Evolutionary conservation across 2,113 vertebrate species (phyloP).

Genomic region (Mola mola): DNA sequence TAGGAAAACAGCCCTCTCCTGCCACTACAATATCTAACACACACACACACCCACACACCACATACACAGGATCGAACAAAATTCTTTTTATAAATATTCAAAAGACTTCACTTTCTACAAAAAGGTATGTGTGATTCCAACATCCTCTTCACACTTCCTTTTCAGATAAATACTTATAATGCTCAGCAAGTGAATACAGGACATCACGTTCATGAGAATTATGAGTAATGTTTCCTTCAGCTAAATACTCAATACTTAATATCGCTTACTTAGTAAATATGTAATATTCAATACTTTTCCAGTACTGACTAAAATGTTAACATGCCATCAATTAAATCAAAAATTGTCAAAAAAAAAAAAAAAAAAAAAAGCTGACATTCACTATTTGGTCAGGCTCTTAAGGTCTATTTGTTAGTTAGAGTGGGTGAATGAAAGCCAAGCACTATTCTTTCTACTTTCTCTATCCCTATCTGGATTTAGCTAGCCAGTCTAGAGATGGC

Average conservation of each 20-base stretch:
- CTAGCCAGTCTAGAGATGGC: background rate
- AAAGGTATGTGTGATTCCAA: constrained; percentile 47
- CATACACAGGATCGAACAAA: constrained; percentile 9
- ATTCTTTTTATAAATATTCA: constrained; percentile 54
- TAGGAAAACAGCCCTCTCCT: constrained; percentile 32
- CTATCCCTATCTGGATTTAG: background rate
- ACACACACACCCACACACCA: constrained; percentile 8
- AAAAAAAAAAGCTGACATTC: background rate
- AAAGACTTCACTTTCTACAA: constrained; percentile 69
- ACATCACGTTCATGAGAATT: background rate
- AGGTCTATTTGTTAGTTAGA: too few species aligned
- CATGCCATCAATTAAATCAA: too few species aligned
- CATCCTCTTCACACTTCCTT: constrained; percentile 75
- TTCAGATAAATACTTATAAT: constrained; percentile 39
- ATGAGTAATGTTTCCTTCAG: background rate
- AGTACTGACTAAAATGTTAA: too few species aligned
- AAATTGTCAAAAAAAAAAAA: background rate
- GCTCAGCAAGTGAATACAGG: constrained; percentile 5
- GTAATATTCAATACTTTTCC: background rate
- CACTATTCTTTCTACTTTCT: too few species aligned
- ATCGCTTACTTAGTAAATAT: background rate
- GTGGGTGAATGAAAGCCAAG: background rate
- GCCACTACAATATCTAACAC: constrained; percentile 24
- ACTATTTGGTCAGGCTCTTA: background rate
- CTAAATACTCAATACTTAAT: background rate